Evolutionary conservation across 1,140 invertebrate genomes (phyloP).

Genomic region (Homarus americanus): DNA sequence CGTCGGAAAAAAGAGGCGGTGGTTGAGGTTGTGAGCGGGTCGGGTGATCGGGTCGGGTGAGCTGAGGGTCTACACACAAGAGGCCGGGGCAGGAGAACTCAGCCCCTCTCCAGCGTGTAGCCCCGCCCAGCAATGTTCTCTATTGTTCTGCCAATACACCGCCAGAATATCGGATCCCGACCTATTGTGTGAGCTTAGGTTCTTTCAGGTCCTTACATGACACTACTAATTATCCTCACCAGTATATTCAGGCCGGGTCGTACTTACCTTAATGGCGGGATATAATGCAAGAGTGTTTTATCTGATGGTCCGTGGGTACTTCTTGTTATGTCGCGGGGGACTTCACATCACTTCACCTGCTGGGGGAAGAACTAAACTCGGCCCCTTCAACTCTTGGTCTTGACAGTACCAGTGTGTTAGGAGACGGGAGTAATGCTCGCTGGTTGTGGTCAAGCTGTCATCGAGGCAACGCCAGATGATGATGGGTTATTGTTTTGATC

Average conservation of each 20-base stretch:
- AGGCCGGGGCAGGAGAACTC: too few species aligned
- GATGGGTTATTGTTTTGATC: too few species aligned
- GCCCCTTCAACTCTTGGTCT: too few species aligned
- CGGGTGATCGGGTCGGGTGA: too few species aligned
- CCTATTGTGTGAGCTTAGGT: constrained; percentile 43
- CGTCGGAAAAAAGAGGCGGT: too few species aligned
- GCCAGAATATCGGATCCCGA: constrained; percentile 46
- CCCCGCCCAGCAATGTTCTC: constrained; percentile 36
- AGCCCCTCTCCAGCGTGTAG: not conserved
- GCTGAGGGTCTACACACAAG: too few species aligned
- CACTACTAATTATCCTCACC: constrained; percentile 52
- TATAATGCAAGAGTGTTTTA: constrained; percentile 54
- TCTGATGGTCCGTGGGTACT: constrained; percentile 32
- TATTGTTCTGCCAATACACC: constrained; percentile 51
- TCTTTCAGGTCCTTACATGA: constrained; percentile 46
- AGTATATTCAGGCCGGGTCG: constrained; percentile 41
- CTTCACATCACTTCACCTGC: not conserved
- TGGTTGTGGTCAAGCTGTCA: too few species aligned
- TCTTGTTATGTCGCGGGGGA: not conserved
- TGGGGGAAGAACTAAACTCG: not conserved
- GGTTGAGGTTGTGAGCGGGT: too few species aligned
- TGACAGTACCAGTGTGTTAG: too few species aligned
- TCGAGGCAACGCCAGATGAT: too few species aligned
- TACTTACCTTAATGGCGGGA: constrained; percentile 55
- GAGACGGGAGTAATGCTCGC: too few species aligned